phyloP scores from a whole-genome alignment of 2,888 invertebrate species.

The Drosophila kambysellisi region DNA sequence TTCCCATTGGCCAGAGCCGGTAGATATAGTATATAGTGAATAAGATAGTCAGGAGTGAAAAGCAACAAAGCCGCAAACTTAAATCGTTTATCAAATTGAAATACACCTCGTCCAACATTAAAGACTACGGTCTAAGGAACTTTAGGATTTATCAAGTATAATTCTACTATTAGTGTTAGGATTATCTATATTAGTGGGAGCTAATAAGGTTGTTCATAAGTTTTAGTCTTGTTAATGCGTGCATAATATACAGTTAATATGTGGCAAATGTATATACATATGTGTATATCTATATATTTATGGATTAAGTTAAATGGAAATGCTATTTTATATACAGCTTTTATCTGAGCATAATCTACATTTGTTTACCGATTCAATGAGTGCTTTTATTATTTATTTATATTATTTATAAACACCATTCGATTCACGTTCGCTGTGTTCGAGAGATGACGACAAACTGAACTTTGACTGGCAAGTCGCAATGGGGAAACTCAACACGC shows the following conservation, averaged over 20 bases:
- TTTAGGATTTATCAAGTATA: background rate
- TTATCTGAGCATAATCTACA: slow-evolving; percentile 9
- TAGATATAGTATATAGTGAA: slow-evolving; percentile 25
- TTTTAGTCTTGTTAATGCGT: slow-evolving; percentile 29
- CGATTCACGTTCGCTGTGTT: slow-evolving; percentile 33
- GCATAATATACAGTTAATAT: slow-evolving; percentile 27
- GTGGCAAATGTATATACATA: background rate
- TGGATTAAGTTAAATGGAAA: slow-evolving; percentile 2
- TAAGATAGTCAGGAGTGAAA: slow-evolving; percentile 28
- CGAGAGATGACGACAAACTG: slow-evolving; percentile 49
- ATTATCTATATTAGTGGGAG: slow-evolving; percentile 3
- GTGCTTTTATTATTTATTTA: slow-evolving; percentile 12
- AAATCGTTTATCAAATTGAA: slow-evolving; percentile 21
- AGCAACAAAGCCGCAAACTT: slow-evolving; percentile 35
- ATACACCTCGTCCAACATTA: slow-evolving; percentile 33
- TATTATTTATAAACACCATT: slow-evolving; percentile 11
- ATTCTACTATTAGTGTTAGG: background rate
- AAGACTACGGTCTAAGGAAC: background rate
- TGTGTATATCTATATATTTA: background rate
- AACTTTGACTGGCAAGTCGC: slow-evolving; percentile 11
- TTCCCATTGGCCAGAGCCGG: slow-evolving; percentile 31
- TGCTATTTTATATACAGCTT: slow-evolving; percentile 34
- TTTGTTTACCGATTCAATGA: slow-evolving; percentile 38
- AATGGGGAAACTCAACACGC: slow-evolving; percentile 48
- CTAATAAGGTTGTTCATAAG: slow-evolving; percentile 2